Evolutionary conservation across 2,113 vertebrate genomes (phyloP).

Genomic region (Trichechus manatus): DNA sequence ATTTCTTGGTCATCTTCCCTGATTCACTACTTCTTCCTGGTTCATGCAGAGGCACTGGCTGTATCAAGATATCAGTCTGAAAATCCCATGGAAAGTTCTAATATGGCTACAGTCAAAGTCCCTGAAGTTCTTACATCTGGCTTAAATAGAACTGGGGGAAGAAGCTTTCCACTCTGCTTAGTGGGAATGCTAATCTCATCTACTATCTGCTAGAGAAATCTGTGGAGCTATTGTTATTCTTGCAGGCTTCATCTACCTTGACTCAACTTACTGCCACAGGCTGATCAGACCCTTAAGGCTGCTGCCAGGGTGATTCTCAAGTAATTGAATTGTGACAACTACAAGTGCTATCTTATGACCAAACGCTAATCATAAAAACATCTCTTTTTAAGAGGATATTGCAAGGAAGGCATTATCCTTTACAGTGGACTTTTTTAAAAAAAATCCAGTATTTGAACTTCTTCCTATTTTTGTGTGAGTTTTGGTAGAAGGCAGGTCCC

Average conservation of each 20-base stretch:
- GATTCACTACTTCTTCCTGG: not conserved
- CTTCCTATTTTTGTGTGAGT: not conserved
- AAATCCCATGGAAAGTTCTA: not conserved
- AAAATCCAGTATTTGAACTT: not conserved
- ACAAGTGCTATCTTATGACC: not conserved
- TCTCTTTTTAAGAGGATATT: not conserved
- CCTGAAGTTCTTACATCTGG: not conserved
- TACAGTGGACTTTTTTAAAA: not conserved
- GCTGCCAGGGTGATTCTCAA: slow-evolving; percentile 1
- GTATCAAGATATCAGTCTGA: not conserved
- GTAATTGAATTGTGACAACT: not conserved
- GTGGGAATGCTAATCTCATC: not conserved
- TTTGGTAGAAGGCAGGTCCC: not conserved
- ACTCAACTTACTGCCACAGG: not conserved
- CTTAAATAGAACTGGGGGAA: not conserved
- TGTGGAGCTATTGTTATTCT: not conserved
- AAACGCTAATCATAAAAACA: not conserved
- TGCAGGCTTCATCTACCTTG: not conserved
- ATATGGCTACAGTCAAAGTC: not conserved
- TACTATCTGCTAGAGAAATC: not conserved
- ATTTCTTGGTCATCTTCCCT: not conserved
- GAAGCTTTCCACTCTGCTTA: not conserved
- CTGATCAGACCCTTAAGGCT: not conserved
- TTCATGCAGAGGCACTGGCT: not conserved
- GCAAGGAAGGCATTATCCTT: not conserved